Evolutionary conservation across 2,113 vertebrate genomes (phyloP).

Genomic region (Takifugu bimaculatus): DNA sequence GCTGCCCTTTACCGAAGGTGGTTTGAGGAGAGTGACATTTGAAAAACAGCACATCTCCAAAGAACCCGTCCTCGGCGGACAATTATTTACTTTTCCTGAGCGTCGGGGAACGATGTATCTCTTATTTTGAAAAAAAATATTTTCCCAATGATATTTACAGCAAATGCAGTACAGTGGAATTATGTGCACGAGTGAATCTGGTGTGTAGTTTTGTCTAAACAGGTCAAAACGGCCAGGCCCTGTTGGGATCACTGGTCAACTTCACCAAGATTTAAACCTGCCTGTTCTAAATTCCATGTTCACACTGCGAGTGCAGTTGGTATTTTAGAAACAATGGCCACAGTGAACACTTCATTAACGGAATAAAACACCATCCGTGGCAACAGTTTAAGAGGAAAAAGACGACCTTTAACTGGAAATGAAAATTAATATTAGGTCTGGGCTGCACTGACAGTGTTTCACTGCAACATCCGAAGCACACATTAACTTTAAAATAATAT

Average conservation of each 20-base stretch:
- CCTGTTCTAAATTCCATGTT: constrained; percentile 56
- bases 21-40: constrained; percentile 62
- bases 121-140: neutral
- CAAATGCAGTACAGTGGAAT: neutral
- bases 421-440: constrained; percentile 21
- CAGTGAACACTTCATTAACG: constrained; percentile 27
- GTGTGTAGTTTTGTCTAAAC: too few species aligned
- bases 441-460: constrained; percentile 6
- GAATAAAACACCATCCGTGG: constrained; percentile 15
- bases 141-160: neutral
- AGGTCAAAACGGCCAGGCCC: too few species aligned
- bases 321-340: constrained; percentile 22
- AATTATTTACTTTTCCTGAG: constrained; percentile 14
- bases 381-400: constrained; percentile 3
- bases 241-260: constrained; percentile 1
- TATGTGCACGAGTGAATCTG: too few species aligned
- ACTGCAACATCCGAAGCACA: neutral
- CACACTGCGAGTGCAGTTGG: constrained; percentile 33
- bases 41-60: constrained; percentile 41
- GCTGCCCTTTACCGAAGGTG: constrained; percentile 50
- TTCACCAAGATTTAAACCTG: constrained; percentile 18
- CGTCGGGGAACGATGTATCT: too few species aligned
- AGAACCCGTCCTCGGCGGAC: constrained; percentile 15
- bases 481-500: neutral
- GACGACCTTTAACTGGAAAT: constrained; percentile 17